A percentile compares a stretch with the other conserved stretches of the same genome.
Conservation (phyloP, 2,797 vertebrate species). For the Tadarida brasiliensis region DNA sequence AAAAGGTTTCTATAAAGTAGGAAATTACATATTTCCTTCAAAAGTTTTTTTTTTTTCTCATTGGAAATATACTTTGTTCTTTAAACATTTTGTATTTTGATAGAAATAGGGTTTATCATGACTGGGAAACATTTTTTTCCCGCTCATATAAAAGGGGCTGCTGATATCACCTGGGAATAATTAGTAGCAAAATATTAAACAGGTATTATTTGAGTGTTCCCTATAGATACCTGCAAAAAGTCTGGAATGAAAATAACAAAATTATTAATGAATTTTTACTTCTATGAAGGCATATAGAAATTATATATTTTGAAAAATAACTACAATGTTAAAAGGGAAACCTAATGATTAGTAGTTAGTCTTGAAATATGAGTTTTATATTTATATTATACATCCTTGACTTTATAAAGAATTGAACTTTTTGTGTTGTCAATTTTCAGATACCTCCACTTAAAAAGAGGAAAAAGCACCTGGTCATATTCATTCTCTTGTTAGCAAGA, state of each 20-base stretch:
- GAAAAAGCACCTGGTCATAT: background rate
- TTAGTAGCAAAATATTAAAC: background rate
- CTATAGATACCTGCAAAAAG: background rate
- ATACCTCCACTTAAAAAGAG: background rate
- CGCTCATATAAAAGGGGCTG: background rate
- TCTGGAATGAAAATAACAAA: background rate
- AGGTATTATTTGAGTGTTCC: background rate
- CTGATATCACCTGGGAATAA: background rate
- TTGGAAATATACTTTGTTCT: background rate
- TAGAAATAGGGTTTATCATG: background rate
- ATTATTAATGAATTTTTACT: constrained; percentile 19
- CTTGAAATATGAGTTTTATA: background rate
- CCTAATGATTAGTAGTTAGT: background rate
- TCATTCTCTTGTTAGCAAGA: background rate
- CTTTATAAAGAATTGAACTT: constrained; percentile 31
- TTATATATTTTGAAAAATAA: background rate
- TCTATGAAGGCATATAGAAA: background rate
- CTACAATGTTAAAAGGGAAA: background rate
- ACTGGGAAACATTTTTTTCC: background rate
- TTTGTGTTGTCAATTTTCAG: background rate
- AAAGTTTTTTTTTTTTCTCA: background rate
- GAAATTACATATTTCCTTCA: background rate
- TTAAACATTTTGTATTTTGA: background rate
- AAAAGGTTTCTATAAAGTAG: constrained; percentile 1
- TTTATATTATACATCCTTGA: background rate